phyloP scores from a whole-genome alignment of 2,888 invertebrate genomes.

The Ennomos quercinarius region DNA sequence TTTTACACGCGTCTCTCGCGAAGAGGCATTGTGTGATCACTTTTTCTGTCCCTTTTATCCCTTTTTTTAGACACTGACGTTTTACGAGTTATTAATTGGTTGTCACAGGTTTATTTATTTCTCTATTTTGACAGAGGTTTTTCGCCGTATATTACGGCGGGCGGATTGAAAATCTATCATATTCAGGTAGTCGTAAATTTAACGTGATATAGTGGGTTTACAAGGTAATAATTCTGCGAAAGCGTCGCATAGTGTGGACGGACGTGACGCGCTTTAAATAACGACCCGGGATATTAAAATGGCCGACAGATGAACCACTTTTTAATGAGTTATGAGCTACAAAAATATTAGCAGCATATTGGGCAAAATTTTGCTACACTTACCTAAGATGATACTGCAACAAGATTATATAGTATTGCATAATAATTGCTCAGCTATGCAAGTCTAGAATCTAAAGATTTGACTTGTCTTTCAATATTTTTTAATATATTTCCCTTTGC shows the following conservation, averaged over 20 bases:
- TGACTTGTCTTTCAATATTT: too few species aligned
- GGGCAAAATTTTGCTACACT: too few species aligned
- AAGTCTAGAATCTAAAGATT: too few species aligned
- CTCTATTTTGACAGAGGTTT: conserved; percentile 84
- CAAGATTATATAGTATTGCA: too few species aligned
- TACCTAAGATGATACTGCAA: too few species aligned
- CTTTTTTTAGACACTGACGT: conserved; percentile 81
- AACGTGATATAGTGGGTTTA: conserved; percentile 82
- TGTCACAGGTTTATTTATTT: conserved; percentile 84
- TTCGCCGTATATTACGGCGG: conserved; percentile 79
- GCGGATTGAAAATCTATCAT: conserved; percentile 85
- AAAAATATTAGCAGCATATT: too few species aligned
- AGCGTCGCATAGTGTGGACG: conserved; percentile 81
- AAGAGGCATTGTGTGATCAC: conserved; percentile 78
- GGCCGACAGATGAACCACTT: conserved; percentile 63
- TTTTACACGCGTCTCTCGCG: conserved; percentile 82
- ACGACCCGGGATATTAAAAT: conserved; percentile 81
- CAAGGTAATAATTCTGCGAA: conserved; percentile 81
- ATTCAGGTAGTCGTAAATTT: conserved; percentile 85
- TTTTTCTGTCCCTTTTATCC: conserved; percentile 79
- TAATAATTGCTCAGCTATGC: too few species aligned
- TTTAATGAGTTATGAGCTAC: conserved; percentile 31
- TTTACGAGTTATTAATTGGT: conserved; percentile 86
- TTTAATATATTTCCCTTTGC: too few species aligned
- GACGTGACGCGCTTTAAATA: conserved; percentile 81